phyloP scores from a whole-genome alignment of 2,888 invertebrate species.

The Eupithecia vulgata region DNA sequence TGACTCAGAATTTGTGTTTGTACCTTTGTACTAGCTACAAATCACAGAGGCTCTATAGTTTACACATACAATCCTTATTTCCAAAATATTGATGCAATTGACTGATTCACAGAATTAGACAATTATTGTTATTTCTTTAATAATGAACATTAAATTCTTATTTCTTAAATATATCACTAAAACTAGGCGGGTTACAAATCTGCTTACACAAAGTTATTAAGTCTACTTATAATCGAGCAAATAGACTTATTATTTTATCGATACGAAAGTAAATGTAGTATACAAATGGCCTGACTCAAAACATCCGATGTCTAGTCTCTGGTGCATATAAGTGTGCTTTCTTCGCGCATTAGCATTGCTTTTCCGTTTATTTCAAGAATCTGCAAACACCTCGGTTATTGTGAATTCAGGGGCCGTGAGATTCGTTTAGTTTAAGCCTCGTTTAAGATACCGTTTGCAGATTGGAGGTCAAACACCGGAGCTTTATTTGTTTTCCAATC shows the following conservation, averaged over 20 bases:
- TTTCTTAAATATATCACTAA: neutral
- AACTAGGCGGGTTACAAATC: neutral
- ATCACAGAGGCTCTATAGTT: neutral
- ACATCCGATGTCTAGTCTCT: neutral
- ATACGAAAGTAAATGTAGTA: neutral
- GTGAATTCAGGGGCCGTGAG: constrained; percentile 37
- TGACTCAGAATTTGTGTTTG: constrained; percentile 13
- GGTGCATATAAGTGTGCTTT: neutral
- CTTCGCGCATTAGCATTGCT: constrained; percentile 3
- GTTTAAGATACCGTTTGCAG: constrained; percentile 35
- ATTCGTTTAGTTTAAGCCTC: constrained; percentile 33
- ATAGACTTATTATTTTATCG: neutral
- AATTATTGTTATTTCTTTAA: no score
- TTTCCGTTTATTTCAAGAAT: constrained; percentile 12
- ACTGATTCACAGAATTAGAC: no score
- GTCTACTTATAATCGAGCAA: neutral
- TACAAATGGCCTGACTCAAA: neutral
- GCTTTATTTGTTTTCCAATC: constrained; percentile 41
- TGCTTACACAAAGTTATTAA: neutral
- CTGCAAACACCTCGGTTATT: constrained; percentile 36
- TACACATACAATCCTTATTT: neutral
- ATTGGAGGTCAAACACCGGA: constrained; percentile 37
- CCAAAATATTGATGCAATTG: neutral
- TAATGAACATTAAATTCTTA: neutral
- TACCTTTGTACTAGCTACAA: neutral